phyloP scores from a whole-genome alignment of 2,888 invertebrate genomes.

The Apamea crenata region DNA sequence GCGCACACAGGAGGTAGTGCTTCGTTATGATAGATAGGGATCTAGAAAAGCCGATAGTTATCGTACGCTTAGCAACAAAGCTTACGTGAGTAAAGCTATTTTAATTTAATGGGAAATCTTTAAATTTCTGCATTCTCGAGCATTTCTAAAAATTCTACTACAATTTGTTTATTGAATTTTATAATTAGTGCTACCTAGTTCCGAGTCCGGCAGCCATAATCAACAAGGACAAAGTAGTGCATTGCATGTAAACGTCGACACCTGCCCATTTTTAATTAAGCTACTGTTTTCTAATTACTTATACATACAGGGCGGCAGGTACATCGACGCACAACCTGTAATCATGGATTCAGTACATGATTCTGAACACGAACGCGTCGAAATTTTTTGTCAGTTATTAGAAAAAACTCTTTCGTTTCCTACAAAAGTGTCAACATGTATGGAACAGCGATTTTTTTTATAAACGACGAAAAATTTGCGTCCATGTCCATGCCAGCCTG shows the following conservation, averaged over 20 bases:
- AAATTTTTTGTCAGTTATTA: not conserved
- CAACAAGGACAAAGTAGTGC: conserved; percentile 13
- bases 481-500: too few species aligned
- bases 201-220: not conserved
- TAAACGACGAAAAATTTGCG: too few species aligned
- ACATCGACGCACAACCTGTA: conserved; percentile 7
- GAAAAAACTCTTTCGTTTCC: too few species aligned
- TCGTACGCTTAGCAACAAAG: conserved; percentile 41
- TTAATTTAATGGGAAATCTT: conserved; percentile 20
- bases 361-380: not conserved
- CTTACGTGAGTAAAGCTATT: conserved; percentile 43
- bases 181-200: not conserved
- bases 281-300: conserved; percentile 14
- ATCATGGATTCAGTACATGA: not conserved
- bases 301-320: not conserved
- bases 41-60: conserved; percentile 69
- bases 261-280: conserved; percentile 20
- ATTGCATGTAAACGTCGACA: conserved; percentile 12
- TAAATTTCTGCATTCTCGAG: not conserved
- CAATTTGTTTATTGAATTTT: conserved; percentile 3
- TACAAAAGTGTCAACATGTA: too few species aligned
- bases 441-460: too few species aligned
- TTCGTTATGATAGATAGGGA: conserved; percentile 61
- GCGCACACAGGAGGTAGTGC: conserved; percentile 50
- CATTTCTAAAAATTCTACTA: not conserved